Evolutionary conservation across 2,797 vertebrate genomes (phyloP), one percentile per base, ranked within the genome.

Genomic region (Anomalospiza imberbis): DNA sequence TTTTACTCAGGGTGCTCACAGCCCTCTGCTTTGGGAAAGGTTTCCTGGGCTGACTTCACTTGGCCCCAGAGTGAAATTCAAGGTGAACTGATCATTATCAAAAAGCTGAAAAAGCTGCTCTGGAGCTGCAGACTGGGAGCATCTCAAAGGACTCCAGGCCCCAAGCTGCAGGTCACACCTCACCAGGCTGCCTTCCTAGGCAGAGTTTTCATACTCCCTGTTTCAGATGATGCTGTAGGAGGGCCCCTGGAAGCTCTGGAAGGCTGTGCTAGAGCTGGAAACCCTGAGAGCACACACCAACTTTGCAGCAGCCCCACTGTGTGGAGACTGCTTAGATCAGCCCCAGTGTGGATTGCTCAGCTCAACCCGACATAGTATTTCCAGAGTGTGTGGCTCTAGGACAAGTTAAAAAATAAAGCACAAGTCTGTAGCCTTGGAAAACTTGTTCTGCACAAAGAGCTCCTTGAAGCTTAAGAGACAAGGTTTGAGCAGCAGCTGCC

Each of bases 151-250:
- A 34, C 17, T 13, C 26, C 55, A 66, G 31, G 13, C 7, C 18
- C 40, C 40, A 14, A 12, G 14, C 2, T 65, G 50, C 26, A 74
- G 45, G 15, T 65, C 38, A 2, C n/a, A 58, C 3, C 26, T 65
- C 17, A 0, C 1, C 0, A 50, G 72, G 5, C 3, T 75, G 36
- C 47, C 38, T n/a, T 68, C 29, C 62, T 34, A 20, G 57, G 32
- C 54, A 86, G 19, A 29, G 11, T 12, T 74, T 53, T 67, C 36
- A 10, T 6, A 10, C 5, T 68, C 17, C 21, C 14, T 89, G 38
- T n/a, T 58, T 12, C 28, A n/a, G 13, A 2, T 36, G 60, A 14
- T 1, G 1, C 6, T 66, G 34, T 62, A 82, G 38, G 36, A 81
- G 40, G 21, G 22, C 2, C 2, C 5, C 28, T 55, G 38, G 29